phyloP scores from a whole-genome alignment of 2,797 vertebrate genomes.

The Adrianichthys oophorus region DNA sequence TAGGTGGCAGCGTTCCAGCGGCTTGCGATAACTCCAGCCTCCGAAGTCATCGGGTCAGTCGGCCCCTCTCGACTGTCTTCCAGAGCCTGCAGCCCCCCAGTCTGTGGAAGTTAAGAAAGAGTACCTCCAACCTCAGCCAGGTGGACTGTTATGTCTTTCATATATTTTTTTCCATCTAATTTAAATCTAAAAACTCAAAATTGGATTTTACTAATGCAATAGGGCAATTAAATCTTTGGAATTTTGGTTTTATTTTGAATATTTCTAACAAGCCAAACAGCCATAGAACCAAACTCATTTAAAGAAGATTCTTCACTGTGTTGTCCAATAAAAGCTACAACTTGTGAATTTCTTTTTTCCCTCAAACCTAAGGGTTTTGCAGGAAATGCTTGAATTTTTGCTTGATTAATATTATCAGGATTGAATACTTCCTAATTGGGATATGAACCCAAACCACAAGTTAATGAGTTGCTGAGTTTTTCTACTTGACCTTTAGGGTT shows the following conservation, averaged over 20 bases:
- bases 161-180: background rate
- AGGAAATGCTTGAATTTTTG: too few relatives aligned
- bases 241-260: too few relatives aligned
- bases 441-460: slow-evolving; percentile 64
- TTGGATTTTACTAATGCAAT: background rate
- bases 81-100: slow-evolving; percentile 90
- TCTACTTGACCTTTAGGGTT: slow-evolving; percentile 53
- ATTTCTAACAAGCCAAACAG: too few relatives aligned
- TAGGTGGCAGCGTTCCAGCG: slow-evolving; percentile 78
- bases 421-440: slow-evolving; percentile 64
- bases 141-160: slow-evolving; percentile 55
- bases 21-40: slow-evolving; percentile 84
- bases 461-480: too few relatives aligned
- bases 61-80: slow-evolving; percentile 91
- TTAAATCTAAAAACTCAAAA: background rate
- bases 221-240: background rate
- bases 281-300: too few relatives aligned
- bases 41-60: slow-evolving; percentile 81
- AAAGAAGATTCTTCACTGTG: too few relatives aligned
- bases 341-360: too few relatives aligned
- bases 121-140: slow-evolving; percentile 85
- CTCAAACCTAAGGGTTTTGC: too few relatives aligned
- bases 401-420: too few relatives aligned
- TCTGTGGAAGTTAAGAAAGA: slow-evolving; percentile 92
- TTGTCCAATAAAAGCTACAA: too few relatives aligned